Base-by-base conservation (phyloP, 2,797 vertebrate genomes). In the Corythornis leucogaster region DNA sequence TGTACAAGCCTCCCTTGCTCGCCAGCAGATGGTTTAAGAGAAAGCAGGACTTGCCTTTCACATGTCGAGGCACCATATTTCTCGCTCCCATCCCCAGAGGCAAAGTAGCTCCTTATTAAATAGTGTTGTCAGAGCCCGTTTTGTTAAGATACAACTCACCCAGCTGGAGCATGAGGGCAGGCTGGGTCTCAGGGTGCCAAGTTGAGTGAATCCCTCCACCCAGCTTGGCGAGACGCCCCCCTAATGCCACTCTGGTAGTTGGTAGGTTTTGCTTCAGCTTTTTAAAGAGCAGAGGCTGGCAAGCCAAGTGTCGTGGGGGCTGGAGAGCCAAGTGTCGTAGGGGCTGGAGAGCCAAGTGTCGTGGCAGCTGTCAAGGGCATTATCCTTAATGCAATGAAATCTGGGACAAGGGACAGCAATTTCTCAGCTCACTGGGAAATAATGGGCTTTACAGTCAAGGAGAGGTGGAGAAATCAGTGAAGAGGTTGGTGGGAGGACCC, bases 101-200 rank as follows among this genome's bases (percentile, higher is more conserved):
- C 92, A 66, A 79, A 89, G 75, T 84, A 43, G 59, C 59, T 46
- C 85, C 40, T 90, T 57, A 33, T 69, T 87, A 78, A 96, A 57
- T 50, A 57, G 33, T 25, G 3, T 64, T 61, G 63, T 83, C 43
- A 66, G 91, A 85, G 69, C 67, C 69, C 79, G 3, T 95, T 94
- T 80, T 1, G 2, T 84, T 59, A 57, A 58, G 88, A 75, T 77
- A 67, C 57, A 53, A 5, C 33, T 20, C 13, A 63, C 79, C 79
- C 94, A 89, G 91, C 50, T 7, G 0, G 90, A 85, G 30, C 30
- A 9, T 3, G 22, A 70, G 31, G 61, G 6, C 11, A 25, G 45
- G 58, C 55, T 64, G 40, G 40, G 5, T 16, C 62, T 85, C 2
- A 0, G 43, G 55, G 51, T 63, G 40, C 79, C 78, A 45, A 43